A percentile compares a stretch with the other conserved stretches of the same genome.
Evolutionary conservation across 23 tunicate species (phyloP).

Genomic region (Aplidium turbinatum): DNA sequence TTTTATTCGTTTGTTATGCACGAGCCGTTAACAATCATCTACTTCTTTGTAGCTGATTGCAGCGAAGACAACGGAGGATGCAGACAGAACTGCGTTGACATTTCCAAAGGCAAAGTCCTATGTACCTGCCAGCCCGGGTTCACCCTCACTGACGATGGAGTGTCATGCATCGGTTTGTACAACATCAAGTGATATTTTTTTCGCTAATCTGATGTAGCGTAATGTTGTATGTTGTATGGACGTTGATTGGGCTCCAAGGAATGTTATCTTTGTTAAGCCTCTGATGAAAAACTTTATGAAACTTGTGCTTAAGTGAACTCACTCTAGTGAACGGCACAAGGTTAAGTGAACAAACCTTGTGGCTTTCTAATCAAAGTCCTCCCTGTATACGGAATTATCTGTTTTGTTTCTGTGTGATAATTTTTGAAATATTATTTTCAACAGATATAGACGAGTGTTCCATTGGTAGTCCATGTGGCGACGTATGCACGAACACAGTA

Average conservation of each 20-base stretch:
- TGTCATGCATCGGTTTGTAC: conserved; percentile 64
- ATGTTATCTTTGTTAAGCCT: too few species aligned
- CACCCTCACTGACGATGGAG: conserved; percentile 37
- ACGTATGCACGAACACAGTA: conserved; percentile 60
- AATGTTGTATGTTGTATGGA: too few species aligned
- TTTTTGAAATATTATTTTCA: too few species aligned
- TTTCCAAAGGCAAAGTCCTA: conserved; percentile 10
- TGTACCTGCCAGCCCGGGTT: conserved; percentile 62
- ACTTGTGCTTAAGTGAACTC: too few species aligned
- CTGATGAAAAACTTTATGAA: too few species aligned
- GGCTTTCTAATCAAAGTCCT: too few species aligned
- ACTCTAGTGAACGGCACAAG: too few species aligned
- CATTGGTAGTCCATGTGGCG: conserved; percentile 37
- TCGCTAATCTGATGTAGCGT: too few species aligned
- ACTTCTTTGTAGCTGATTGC: conserved; percentile 36
- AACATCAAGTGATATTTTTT: not conserved
- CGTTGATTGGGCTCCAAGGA: too few species aligned
- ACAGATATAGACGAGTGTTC: conserved; percentile 76
- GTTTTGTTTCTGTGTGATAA: too few species aligned
- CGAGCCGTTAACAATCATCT: not conserved
- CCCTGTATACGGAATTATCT: too few species aligned
- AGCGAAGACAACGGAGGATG: conserved; percentile 51
- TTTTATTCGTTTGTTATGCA: not conserved
- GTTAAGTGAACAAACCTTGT: too few species aligned
- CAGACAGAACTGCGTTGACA: conserved; percentile 26